Conservation (phyloP, 1,140 invertebrate genomes). For the Papilio helenus region DNA sequence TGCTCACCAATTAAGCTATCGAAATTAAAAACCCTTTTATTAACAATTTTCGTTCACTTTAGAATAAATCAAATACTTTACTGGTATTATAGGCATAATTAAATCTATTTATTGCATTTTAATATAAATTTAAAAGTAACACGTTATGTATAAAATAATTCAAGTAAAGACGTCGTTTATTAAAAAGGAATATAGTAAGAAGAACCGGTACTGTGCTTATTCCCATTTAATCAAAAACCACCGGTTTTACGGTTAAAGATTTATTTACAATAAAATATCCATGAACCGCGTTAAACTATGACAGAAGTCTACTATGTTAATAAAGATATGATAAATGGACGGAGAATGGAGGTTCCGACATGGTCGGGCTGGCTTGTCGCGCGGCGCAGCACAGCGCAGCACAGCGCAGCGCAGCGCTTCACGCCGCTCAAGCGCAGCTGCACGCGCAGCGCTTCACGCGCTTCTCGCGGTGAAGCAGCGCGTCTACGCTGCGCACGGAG, state of each 20-base stretch:
- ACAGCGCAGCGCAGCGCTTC: slow-evolving; percentile 26
- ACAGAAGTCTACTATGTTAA: slow-evolving; percentile 52
- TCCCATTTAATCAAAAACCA: slow-evolving; percentile 42
- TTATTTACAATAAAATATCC: slow-evolving; percentile 73
- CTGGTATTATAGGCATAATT: slow-evolving; percentile 28
- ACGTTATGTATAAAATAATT: slow-evolving; percentile 32
- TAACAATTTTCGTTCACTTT: slow-evolving; percentile 23
- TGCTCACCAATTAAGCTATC: slow-evolving; percentile 10
- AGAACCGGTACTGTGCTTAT: slow-evolving; percentile 22
- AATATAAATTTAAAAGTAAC: slow-evolving; percentile 38
- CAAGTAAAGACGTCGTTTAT: slow-evolving; percentile 23
- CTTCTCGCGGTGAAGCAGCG: slow-evolving; percentile 59
- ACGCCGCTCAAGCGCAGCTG: slow-evolving; percentile 56
- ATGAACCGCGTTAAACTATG: slow-evolving; percentile 57
- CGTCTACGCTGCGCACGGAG: slow-evolving; percentile 74
- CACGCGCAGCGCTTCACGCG: slow-evolving; percentile 76
- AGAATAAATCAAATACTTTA: slow-evolving; percentile 28
- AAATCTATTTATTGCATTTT: slow-evolving; percentile 37
- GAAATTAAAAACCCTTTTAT: slow-evolving; percentile 18
- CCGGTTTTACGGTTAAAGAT: slow-evolving; percentile 50
- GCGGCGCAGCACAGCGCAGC: slow-evolving; percentile 50
- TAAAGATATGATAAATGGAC: slow-evolving; percentile 57
- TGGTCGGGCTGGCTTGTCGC: slow-evolving; percentile 1
- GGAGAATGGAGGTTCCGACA: slow-evolving; percentile 53
- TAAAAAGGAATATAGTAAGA: slow-evolving; percentile 42